These are phyloP conservation scores for Brachyhypopomus occidentalis DNA, from an alignment of 2,113 vertebrate genomes.

Conservation along the genomic window DNA sequence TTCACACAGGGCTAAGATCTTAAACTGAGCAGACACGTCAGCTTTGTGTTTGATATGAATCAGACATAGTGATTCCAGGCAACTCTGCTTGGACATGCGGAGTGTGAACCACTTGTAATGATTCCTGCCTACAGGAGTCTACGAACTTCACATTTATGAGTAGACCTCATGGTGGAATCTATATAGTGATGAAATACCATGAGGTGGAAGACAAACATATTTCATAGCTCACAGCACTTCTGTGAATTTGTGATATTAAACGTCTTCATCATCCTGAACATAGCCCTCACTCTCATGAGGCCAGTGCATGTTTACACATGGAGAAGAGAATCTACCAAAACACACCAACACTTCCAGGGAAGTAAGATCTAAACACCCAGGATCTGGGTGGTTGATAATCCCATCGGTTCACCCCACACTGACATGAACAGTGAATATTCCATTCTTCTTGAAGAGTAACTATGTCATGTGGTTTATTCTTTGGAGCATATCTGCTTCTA, in stretches of 20 bases:
- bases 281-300: neutral
- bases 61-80: neutral
- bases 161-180: neutral
- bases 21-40: slow-evolving; percentile 13
- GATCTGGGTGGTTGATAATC: neutral
- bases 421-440: too few relatives aligned
- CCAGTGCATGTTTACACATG: neutral
- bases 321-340: neutral
- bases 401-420: neutral
- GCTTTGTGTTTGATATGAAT: neutral
- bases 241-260: slow-evolving; percentile 42
- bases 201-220: slow-evolving; percentile 11
- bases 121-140: neutral
- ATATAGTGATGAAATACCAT: neutral
- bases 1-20: neutral
- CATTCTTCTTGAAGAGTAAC: too few relatives aligned
- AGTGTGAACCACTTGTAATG: neutral
- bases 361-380: neutral
- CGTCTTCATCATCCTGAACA: slow-evolving; percentile 36
- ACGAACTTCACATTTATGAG: neutral
- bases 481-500: too few relatives aligned
- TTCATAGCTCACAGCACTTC: slow-evolving; percentile 19
- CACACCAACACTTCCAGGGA: neutral
- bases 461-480: too few relatives aligned
- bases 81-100: neutral